Conservation (phyloP, 2,888 invertebrate species). For the Cloeon dipterum region DNA sequence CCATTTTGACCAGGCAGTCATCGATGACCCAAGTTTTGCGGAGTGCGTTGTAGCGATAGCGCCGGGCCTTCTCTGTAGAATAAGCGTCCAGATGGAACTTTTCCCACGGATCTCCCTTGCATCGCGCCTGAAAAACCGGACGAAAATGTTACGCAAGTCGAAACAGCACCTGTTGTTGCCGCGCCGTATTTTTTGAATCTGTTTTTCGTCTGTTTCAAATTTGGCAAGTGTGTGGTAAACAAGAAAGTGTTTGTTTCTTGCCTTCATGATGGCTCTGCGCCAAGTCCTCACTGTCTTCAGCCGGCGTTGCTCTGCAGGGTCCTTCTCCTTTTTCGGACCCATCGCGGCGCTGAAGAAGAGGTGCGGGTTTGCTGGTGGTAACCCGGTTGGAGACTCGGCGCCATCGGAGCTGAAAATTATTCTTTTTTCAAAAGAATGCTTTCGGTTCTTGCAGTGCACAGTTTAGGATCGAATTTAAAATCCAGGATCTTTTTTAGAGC, state of each 20-base stretch:
- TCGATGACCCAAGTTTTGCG: slow-evolving; percentile 23
- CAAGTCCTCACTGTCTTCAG: slow-evolving; percentile 6
- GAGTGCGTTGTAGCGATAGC: slow-evolving; percentile 25
- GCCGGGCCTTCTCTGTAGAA: slow-evolving; percentile 18
- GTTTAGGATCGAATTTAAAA: too few species aligned
- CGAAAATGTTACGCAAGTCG: not conserved
- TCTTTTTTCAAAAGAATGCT: too few species aligned
- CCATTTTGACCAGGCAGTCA: slow-evolving; percentile 24
- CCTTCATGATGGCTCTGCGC: slow-evolving; percentile 7
- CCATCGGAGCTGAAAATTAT: too few species aligned
- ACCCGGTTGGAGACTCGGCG: too few species aligned
- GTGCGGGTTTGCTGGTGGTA: slow-evolving; percentile 3
- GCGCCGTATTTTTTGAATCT: not conserved
- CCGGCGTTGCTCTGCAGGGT: slow-evolving; percentile 4
- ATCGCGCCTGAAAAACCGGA: slow-evolving; percentile 10
- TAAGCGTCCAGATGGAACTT: slow-evolving; percentile 21
- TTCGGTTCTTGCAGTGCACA: too few species aligned
- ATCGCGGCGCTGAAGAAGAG: slow-evolving; percentile 8
- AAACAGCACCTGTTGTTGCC: too few species aligned
- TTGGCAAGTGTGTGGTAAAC: not conserved
- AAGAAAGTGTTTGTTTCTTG: not conserved
- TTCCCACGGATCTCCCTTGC: slow-evolving; percentile 23
- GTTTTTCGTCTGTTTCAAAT: too few species aligned
- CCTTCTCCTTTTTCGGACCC: slow-evolving; percentile 4
- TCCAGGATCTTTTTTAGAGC: too few species aligned